Evolutionary conservation across 2,113 vertebrate species (phyloP).

Genomic region (Colinus virginianus): DNA sequence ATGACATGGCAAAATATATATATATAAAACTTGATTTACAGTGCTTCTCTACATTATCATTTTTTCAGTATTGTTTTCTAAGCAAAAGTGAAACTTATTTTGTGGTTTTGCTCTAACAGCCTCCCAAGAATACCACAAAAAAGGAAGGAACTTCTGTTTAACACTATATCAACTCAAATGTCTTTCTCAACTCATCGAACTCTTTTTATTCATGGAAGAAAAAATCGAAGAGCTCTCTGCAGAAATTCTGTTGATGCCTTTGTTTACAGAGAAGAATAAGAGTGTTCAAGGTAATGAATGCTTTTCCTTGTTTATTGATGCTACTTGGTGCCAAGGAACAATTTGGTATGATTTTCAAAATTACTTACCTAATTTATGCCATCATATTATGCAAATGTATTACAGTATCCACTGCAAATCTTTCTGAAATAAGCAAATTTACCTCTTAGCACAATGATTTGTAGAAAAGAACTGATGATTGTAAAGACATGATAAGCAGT

Average conservation of each 20-base stretch:
- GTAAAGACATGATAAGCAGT: neutral
- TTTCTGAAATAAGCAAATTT: neutral
- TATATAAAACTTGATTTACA: neutral
- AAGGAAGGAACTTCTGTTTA: slow-evolving; percentile 82
- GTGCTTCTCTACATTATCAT: neutral
- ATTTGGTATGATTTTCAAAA: neutral
- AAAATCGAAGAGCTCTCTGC: slow-evolving; percentile 81
- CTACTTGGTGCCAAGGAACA: neutral
- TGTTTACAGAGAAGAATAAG: slow-evolving; percentile 72
- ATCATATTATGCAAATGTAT: neutral
- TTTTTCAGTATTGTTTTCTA: neutral
- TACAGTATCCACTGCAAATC: neutral
- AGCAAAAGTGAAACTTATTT: slow-evolving; percentile 4
- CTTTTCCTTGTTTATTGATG: neutral
- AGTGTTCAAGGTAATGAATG: slow-evolving; percentile 84
- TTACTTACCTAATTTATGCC: neutral
- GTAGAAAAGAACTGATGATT: neutral
- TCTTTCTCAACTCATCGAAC: slow-evolving; percentile 84
- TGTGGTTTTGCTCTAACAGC: slow-evolving; percentile 75
- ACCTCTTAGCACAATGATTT: neutral
- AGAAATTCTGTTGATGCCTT: slow-evolving; percentile 80
- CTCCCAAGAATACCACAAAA: slow-evolving; percentile 77
- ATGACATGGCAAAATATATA: neutral
- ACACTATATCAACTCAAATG: slow-evolving; percentile 88
- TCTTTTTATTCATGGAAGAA: slow-evolving; percentile 87